These are phyloP conservation scores for Mya arenaria DNA, from an alignment of 1,140 invertebrate species.

Conservation along the genomic window DNA sequence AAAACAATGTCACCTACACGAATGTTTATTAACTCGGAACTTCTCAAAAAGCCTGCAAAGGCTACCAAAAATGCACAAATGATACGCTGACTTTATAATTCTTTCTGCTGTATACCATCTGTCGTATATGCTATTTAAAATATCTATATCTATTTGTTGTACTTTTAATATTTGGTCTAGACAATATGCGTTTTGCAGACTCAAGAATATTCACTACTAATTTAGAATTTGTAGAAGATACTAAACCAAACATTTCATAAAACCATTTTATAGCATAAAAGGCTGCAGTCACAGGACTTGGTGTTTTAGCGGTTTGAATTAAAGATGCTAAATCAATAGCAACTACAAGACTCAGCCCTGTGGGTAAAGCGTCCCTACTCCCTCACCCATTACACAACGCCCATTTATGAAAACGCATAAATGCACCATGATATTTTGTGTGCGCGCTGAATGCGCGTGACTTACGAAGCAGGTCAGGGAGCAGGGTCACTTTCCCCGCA, in stretches of 20 bases:
- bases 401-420: background rate
- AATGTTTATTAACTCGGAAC: background rate
- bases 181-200: no score
- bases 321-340: conserved; percentile 20
- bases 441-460: conserved; percentile 6
- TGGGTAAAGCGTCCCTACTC: background rate
- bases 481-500: background rate
- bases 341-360: background rate
- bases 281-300: background rate
- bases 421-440: background rate
- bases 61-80: background rate
- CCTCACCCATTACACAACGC: background rate
- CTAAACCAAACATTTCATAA: no score
- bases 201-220: background rate
- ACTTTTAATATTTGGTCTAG: background rate
- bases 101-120: background rate
- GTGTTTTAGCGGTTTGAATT: conserved; percentile 1
- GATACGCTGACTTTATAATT: background rate
- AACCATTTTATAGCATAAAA: no score
- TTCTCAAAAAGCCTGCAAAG: conserved; percentile 10
- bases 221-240: no score
- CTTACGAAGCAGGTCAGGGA: background rate
- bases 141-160: background rate
- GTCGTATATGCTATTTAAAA: background rate
- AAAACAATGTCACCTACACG: background rate